Evolutionary conservation across 2,888 invertebrate species (phyloP).

Genomic region (Brachypterus glaber): DNA sequence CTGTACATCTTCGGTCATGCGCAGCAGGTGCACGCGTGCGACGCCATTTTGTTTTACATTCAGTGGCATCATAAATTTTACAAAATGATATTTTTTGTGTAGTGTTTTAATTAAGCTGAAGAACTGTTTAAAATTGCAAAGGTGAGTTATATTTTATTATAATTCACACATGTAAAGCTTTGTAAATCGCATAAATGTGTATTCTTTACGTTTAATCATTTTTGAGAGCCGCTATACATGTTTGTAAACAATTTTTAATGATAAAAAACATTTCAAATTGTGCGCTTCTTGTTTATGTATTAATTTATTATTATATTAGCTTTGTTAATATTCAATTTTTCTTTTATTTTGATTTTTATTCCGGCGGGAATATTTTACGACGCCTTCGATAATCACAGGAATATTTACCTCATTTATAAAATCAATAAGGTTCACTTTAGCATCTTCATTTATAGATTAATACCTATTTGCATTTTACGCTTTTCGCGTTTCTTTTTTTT

Average conservation of each 20-base stretch:
- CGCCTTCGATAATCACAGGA: constrained; percentile 28
- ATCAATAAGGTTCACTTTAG: constrained; percentile 28
- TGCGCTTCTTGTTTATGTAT: constrained; percentile 4
- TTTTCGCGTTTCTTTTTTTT: constrained; percentile 15
- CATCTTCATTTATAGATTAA: too few relatives aligned
- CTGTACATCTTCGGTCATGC: constrained; percentile 26
- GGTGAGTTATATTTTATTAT: constrained; percentile 19
- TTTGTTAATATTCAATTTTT: constrained; percentile 4
- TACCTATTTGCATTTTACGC: too few relatives aligned
- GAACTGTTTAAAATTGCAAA: constrained; percentile 14
- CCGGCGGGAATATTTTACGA: constrained; percentile 35
- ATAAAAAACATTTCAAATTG: constrained; percentile 12
- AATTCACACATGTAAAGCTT: too few relatives aligned
- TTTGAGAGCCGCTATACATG: constrained; percentile 23
- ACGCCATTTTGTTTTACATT: constrained; percentile 39
- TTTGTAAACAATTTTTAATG: constrained; percentile 24
- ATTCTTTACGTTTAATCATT: constrained; percentile 5
- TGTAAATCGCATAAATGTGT: too few relatives aligned
- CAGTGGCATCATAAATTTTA: constrained; percentile 23
- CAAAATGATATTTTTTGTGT: constrained; percentile 12
- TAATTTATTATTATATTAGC: too few relatives aligned
- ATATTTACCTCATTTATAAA: constrained; percentile 25
- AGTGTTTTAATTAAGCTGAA: constrained; percentile 13
- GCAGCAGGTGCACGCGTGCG: constrained; percentile 37
- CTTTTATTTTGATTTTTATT: constrained; percentile 29